phyloP scores from a whole-genome alignment of 2,797 vertebrate genomes.

The Microctenopoma stevenorrisi region DNA sequence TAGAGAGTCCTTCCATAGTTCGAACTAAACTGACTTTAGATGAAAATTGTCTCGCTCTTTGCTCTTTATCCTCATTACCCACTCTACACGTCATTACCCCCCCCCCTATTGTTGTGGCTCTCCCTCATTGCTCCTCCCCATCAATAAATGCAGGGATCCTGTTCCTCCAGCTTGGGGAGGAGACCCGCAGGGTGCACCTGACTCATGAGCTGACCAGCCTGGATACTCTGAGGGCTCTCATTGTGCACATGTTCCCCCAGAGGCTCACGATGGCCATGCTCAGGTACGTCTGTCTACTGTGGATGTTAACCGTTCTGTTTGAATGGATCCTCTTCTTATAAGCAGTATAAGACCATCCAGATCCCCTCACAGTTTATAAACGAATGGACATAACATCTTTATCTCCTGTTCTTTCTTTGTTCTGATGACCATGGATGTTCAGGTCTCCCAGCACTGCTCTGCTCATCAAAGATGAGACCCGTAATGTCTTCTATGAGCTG shows the following conservation, averaged over 20 bases:
- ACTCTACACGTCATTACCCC: constrained; percentile 21
- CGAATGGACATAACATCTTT: constrained; percentile 5
- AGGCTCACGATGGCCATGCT: constrained; percentile 98
- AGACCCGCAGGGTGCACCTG: constrained; percentile 95
- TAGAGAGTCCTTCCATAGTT: no score
- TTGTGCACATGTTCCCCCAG: constrained; percentile 99
- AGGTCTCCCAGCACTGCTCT: constrained; percentile 95
- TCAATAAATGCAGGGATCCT: constrained; percentile 88
- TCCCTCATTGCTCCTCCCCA: constrained; percentile 53
- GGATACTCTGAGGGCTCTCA: constrained; percentile 96
- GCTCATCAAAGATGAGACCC: constrained; percentile 97
- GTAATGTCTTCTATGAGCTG: constrained; percentile 97
- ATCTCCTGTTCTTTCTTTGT: background rate
- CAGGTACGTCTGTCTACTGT: constrained; percentile 68
- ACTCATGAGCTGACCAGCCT: constrained; percentile 98
- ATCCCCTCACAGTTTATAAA: background rate
- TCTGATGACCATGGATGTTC: constrained; percentile 26
- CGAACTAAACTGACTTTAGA: background rate
- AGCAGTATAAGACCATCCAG: background rate
- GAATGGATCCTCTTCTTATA: no score
- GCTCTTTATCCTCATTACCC: constrained; percentile 34
- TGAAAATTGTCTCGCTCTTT: constrained; percentile 21
- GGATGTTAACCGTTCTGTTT: background rate
- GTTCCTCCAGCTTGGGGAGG: constrained; percentile 97
- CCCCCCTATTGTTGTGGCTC: constrained; percentile 3